Evolutionary conservation across 2,888 invertebrate genomes (phyloP).

Genomic region (Agriopis aurantiaria): DNA sequence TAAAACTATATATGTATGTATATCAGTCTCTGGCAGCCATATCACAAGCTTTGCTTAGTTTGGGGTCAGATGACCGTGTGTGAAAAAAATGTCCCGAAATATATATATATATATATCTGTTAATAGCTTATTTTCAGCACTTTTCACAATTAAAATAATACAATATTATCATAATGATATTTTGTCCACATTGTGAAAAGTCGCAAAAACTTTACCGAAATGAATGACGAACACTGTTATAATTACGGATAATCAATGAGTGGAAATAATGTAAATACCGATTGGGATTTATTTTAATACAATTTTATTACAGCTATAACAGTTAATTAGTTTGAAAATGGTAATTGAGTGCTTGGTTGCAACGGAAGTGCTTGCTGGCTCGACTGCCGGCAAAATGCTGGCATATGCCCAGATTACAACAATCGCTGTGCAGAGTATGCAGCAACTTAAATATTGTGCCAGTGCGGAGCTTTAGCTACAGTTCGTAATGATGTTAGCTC

Average conservation of each 20-base stretch:
- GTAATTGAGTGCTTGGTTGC: constrained; percentile 27
- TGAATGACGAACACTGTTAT: constrained; percentile 4
- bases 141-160: not conserved
- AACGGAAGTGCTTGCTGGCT: constrained; percentile 17
- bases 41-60: too few relatives aligned
- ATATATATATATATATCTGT: too few relatives aligned
- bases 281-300: constrained; percentile 22
- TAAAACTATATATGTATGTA: too few relatives aligned
- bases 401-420: constrained; percentile 34
- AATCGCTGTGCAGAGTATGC: constrained; percentile 2
- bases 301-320: constrained; percentile 25
- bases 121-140: not conserved
- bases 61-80: too few relatives aligned
- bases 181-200: constrained; percentile 4
- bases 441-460: constrained; percentile 6
- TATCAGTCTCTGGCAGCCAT: too few relatives aligned
- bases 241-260: constrained; percentile 20
- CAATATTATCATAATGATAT: not conserved
- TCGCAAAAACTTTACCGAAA: constrained; percentile 4
- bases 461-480: constrained; percentile 3
- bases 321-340: constrained; percentile 32
- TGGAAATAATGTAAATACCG: constrained; percentile 10
- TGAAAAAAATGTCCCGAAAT: too few relatives aligned
- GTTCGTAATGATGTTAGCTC: not conserved
- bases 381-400: constrained; percentile 29